Base-by-base conservation (phyloP, 1,140 invertebrate genomes). In the Agrypnia vestita region DNA sequence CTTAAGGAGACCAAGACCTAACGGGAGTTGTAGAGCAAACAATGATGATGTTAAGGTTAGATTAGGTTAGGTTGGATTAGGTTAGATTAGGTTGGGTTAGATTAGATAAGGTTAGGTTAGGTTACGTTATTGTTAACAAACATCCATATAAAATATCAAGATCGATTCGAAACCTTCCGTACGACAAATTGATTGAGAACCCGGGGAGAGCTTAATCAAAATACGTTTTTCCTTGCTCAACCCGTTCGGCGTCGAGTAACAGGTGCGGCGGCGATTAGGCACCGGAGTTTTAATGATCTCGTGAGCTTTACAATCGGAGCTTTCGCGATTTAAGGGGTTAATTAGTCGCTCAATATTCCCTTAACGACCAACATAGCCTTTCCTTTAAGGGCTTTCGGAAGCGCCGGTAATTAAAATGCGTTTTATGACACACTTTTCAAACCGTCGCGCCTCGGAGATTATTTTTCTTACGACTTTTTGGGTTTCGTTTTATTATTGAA, bases 291-390 rank as follows among this genome's bases (percentile, higher is more conserved):
- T 81, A 78, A 78, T 53, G 49, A 78, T 76, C 80, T 67, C 25
- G 67, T 15, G 47, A 74, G 74, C 74, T 72, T 80, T 76, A 72
- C 79, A 74, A 78, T 78, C 56, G 46, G 46, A 73, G 74, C 75
- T 55, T 78, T 67, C 67, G 12, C 35, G 74, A 78, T 74, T 78
- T 78, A 78, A 61, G 59, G 76, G 80, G 80, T 81, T 81, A 81
- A 81, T 81, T 81, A 81, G 76, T 78, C 80, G 77, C 72, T 61
- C 75, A 81, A 78, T 74, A 78, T 78, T 81, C 75, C 80, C 49
- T 78, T 69, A 78, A 78, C 62, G 53, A 46, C 69, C 53, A 43
- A 19, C 53, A 55, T 75, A 56, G 72, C 72, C 49, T 75, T 75
- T 73, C 64, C 64, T 69, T 69, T 69, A 69, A 69, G 64, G 46